Percentiles rank a stretch among this genome's conserved stretches.
phyloP scores from a whole-genome alignment of 1,140 invertebrate species.

The Diachasma alloeum region DNA sequence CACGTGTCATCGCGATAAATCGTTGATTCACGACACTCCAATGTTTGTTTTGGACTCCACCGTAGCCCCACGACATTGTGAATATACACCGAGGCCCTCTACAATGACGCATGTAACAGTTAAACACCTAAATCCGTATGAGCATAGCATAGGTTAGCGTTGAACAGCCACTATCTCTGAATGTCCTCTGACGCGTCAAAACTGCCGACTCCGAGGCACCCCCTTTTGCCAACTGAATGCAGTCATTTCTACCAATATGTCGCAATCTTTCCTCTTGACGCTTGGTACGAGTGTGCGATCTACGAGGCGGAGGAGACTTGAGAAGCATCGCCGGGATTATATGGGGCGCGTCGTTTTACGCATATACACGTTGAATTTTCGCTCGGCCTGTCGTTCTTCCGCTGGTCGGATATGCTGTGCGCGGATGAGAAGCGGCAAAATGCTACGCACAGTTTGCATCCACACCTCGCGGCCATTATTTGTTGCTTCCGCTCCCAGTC shows the following conservation, averaged over 20 bases:
- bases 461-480: conserved; percentile 61
- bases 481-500: conserved; percentile 60
- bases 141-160: not conserved
- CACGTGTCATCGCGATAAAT: conserved; percentile 64
- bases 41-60: conserved; percentile 55
- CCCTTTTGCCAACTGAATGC: not conserved
- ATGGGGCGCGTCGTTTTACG: conserved; percentile 56
- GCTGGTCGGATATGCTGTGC: not conserved
- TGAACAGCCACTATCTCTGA: not conserved
- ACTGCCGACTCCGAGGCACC: not conserved
- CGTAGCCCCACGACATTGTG: conserved; percentile 40
- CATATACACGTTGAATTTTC: conserved; percentile 38
- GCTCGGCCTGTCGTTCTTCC: conserved; percentile 24
- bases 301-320: conserved; percentile 50
- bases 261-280: not conserved
- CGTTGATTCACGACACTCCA: conserved; percentile 53
- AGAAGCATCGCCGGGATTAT: conserved; percentile 61
- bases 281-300: conserved; percentile 43
- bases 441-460: conserved; percentile 60
- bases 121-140: conserved; percentile 13
- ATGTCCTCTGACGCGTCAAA: not conserved
- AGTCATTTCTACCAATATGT: not conserved
- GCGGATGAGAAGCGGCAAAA: conserved; percentile 31
- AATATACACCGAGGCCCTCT: conserved; percentile 15
- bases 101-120: conserved; percentile 45